phyloP scores from a whole-genome alignment of 2,888 invertebrate genomes.

The Salticus scenicus region DNA sequence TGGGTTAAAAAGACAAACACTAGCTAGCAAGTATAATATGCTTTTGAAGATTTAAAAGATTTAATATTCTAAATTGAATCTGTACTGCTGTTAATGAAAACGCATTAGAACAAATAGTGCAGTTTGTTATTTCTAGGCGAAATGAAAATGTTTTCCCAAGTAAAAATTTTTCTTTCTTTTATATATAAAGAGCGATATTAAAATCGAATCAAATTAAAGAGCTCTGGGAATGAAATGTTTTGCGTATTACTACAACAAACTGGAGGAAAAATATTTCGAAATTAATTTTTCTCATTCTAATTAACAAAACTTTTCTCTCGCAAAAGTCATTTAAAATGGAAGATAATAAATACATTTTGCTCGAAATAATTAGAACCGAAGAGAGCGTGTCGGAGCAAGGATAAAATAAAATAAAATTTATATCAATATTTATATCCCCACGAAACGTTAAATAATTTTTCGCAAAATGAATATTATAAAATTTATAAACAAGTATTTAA shows the following conservation, averaged over 20 bases:
- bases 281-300: constrained; percentile 19
- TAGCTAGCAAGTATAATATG: constrained; percentile 28
- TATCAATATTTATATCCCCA: background rate
- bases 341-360: constrained; percentile 1
- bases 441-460: background rate
- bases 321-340: constrained; percentile 7
- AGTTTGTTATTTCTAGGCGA: background rate
- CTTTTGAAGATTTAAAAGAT: constrained; percentile 29
- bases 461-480: background rate
- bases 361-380: background rate
- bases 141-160: background rate
- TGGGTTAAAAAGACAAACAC: constrained; percentile 50
- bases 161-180: background rate
- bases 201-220: constrained; percentile 19
- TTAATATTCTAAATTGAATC: constrained; percentile 59
- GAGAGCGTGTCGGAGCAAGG: background rate
- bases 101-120: constrained; percentile 12
- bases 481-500: background rate
- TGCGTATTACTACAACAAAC: background rate
- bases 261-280: background rate
- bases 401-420: background rate
- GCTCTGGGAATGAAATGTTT: background rate
- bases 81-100: constrained; percentile 34
- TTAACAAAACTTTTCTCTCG: background rate
- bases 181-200: background rate